Evolutionary conservation across 1,140 invertebrate genomes (phyloP).

Genomic region (Drosophila neocordata): DNA sequence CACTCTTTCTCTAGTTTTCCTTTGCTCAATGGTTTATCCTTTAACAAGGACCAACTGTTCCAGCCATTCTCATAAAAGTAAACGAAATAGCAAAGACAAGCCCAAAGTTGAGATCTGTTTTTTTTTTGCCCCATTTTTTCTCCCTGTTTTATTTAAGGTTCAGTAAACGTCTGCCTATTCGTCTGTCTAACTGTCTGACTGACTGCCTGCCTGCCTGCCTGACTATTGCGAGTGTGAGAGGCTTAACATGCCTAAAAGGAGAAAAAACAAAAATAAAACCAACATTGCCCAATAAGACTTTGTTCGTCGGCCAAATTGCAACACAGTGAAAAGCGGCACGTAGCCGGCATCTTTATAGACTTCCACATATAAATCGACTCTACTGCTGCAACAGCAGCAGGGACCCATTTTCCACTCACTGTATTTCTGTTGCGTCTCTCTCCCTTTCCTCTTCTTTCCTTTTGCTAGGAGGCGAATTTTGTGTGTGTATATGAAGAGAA

Average conservation of each 20-base stretch:
- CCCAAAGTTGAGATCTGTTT: slow-evolving; percentile 39
- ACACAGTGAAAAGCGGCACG: slow-evolving; percentile 60
- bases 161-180: slow-evolving; percentile 4
- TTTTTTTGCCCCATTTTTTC: neutral
- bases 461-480: slow-evolving; percentile 34
- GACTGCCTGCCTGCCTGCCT: slow-evolving; percentile 23
- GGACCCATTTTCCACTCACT: slow-evolving; percentile 37
- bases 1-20: slow-evolving; percentile 6
- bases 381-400: slow-evolving; percentile 43
- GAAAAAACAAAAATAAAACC: slow-evolving; percentile 11
- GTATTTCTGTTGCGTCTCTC: slow-evolving; percentile 1
- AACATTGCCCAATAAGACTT: slow-evolving; percentile 13
- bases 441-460: slow-evolving; percentile 23
- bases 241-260: slow-evolving; percentile 33
- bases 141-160: slow-evolving; percentile 59
- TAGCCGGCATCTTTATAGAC: slow-evolving; percentile 59
- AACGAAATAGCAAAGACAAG: slow-evolving; percentile 53
- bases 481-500: slow-evolving; percentile 15
- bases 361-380: slow-evolving; percentile 68
- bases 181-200: slow-evolving; percentile 14
- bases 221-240: slow-evolving; percentile 14
- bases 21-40: slow-evolving; percentile 38
- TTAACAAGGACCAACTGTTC: slow-evolving; percentile 34
- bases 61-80: slow-evolving; percentile 72
- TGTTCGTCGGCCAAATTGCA: slow-evolving; percentile 52